Conservation (phyloP, 2,797 vertebrate species). For the Rallus crepitans region DNA sequence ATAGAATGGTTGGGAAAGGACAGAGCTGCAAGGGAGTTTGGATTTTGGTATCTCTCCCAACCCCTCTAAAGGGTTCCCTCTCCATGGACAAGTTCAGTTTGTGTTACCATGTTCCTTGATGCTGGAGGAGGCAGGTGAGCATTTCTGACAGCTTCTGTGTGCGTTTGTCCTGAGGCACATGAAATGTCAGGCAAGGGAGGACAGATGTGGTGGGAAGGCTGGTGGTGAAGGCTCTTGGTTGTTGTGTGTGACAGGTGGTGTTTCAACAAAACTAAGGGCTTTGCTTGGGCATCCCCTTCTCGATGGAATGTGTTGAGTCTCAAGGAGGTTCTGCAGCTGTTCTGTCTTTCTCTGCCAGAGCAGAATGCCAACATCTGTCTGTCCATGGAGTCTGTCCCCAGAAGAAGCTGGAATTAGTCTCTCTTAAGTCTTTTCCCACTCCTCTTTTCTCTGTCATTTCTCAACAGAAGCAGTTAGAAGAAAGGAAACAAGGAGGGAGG, state of each 20-base stretch:
- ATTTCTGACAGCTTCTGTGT: background rate
- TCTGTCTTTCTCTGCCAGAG: background rate
- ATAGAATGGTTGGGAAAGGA: background rate
- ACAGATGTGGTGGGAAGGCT: background rate
- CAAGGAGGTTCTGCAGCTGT: background rate
- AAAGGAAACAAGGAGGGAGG: background rate
- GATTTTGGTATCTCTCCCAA: background rate
- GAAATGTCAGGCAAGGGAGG: background rate
- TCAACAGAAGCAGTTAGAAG: constrained; percentile 18
- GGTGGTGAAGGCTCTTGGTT: background rate
- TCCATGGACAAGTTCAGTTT: background rate
- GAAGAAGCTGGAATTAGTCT: background rate
- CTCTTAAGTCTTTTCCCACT: background rate
- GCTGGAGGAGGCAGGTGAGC: background rate
- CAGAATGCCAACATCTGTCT: background rate
- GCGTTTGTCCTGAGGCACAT: background rate
- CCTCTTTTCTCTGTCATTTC: background rate
- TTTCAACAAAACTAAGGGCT: background rate
- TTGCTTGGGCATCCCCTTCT: background rate
- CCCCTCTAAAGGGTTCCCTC: background rate
- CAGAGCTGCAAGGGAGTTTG: background rate
- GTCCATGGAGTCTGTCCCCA: background rate
- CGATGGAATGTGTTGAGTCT: fast-evolving
- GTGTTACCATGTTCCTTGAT: background rate
- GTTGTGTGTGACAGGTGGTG: background rate